Conservation (phyloP, 2,113 vertebrate genomes). For the Seriola rivoliana region DNA sequence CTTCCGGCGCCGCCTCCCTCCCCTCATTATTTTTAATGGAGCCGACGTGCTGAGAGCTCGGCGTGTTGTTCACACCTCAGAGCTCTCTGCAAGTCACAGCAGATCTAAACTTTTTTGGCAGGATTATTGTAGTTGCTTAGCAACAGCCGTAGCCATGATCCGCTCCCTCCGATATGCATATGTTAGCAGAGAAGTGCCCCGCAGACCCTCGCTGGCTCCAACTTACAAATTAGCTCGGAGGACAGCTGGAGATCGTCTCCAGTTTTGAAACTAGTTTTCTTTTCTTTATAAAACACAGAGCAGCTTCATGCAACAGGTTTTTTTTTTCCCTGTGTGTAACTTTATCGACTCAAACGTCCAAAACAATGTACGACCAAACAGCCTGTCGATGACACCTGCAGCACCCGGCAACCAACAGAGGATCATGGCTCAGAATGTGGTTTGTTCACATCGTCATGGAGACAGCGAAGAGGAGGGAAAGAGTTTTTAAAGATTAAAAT, state of each 20-base stretch:
- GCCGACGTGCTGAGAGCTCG: constrained; percentile 17
- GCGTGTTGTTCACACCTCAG: constrained; percentile 45
- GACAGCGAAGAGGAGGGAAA: too few relatives aligned
- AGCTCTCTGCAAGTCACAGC: constrained; percentile 5
- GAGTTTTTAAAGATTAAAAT: too few relatives aligned
- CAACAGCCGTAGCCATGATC: constrained; percentile 60
- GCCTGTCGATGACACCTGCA: too few relatives aligned
- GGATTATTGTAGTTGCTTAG: constrained; percentile 66
- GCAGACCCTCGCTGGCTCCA: constrained; percentile 3
- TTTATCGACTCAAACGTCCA: too few relatives aligned
- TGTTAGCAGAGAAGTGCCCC: constrained; percentile 12
- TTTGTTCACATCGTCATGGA: too few relatives aligned
- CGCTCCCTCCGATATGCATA: constrained; percentile 30
- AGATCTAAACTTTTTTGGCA: constrained; percentile 23
- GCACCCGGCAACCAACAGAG: too few relatives aligned
- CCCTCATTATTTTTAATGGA: constrained; percentile 48
- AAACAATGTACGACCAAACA: too few relatives aligned
- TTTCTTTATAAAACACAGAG: too few relatives aligned
- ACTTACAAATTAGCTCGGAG: constrained; percentile 1
- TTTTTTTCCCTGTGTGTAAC: too few relatives aligned
- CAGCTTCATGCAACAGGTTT: too few relatives aligned
- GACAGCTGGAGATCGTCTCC: background rate
- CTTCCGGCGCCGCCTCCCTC: background rate
- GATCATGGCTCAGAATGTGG: too few relatives aligned
- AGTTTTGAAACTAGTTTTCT: background rate